Evolutionary conservation across 1,140 invertebrate genomes (phyloP).

Genomic region (Trichonephila inaurata): DNA sequence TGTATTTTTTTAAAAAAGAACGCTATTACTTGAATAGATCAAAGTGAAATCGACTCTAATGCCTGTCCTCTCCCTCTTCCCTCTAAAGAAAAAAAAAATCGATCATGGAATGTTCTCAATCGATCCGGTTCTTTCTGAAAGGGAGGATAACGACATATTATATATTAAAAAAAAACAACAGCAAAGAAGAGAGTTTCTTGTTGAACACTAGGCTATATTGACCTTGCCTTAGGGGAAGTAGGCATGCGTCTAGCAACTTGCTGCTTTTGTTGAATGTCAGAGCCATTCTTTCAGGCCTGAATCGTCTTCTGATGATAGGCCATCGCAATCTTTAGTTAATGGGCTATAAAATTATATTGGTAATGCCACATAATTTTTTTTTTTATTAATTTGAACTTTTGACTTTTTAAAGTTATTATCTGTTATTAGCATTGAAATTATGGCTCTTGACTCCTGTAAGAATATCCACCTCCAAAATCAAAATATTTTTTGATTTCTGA

Average conservation of each 20-base stretch:
- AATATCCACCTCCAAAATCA: too few species aligned
- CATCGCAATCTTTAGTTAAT: background rate
- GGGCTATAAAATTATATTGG: background rate
- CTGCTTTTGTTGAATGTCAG: background rate
- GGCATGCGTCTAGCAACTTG: background rate
- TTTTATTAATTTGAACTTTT: too few species aligned
- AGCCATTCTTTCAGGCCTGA: background rate
- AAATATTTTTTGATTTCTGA: too few species aligned
- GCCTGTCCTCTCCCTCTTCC: background rate
- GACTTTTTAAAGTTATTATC: too few species aligned
- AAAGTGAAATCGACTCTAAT: constrained; percentile 41
- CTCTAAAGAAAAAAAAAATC: background rate
- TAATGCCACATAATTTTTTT: too few species aligned
- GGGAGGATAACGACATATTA: constrained; percentile 45
- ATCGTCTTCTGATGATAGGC: background rate
- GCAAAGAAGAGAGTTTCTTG: background rate
- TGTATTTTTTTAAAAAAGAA: background rate
- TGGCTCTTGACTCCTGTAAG: too few species aligned
- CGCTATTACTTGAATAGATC: constrained; percentile 26
- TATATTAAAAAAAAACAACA: constrained; percentile 15
- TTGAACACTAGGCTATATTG: constrained; percentile 23
- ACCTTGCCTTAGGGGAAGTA: constrained; percentile 16
- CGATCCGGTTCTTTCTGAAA: constrained; percentile 43
- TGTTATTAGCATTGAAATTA: too few species aligned
- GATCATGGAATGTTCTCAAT: background rate